These are phyloP conservation scores for Athrips mouffetella DNA, from an alignment of 2,888 invertebrate genomes.

Conservation along the genomic window DNA sequence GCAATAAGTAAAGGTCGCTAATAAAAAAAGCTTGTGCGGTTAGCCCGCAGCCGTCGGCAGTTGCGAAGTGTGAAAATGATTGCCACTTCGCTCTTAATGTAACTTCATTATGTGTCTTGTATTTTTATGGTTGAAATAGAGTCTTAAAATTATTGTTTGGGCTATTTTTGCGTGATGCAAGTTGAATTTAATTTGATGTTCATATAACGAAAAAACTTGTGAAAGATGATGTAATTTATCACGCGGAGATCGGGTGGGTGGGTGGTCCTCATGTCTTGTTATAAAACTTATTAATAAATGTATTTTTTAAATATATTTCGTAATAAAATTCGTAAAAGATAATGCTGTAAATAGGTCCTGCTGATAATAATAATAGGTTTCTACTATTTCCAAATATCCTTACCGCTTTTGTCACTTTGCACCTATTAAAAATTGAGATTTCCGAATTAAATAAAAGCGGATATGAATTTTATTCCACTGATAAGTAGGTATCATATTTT, in stretches of 20 bases:
- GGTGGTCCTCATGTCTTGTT: conserved; percentile 6
- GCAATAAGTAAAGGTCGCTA: background rate
- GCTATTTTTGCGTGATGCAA: background rate
- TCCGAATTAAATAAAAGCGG: no score
- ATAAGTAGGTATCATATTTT: no score
- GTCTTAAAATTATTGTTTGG: background rate
- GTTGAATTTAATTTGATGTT: background rate
- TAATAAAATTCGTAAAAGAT: background rate
- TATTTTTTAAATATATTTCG: background rate
- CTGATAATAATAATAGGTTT: no score
- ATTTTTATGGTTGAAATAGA: conserved; percentile 1
- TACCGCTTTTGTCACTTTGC: no score
- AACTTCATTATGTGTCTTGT: background rate
- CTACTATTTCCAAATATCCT: no score
- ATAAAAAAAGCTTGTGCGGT: conserved; percentile 7
- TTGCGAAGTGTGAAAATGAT: conserved; percentile 15
- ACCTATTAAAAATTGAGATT: no score
- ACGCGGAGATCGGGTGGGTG: background rate
- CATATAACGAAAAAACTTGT: background rate
- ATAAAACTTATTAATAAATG: background rate
- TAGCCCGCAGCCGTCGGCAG: conserved; percentile 12
- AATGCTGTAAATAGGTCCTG: no score
- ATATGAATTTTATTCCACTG: no score
- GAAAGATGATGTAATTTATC: background rate
- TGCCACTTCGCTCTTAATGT: conserved; percentile 2